phyloP scores from a whole-genome alignment of 1,140 invertebrate genomes.

The Cardiocondyla obscurior region DNA sequence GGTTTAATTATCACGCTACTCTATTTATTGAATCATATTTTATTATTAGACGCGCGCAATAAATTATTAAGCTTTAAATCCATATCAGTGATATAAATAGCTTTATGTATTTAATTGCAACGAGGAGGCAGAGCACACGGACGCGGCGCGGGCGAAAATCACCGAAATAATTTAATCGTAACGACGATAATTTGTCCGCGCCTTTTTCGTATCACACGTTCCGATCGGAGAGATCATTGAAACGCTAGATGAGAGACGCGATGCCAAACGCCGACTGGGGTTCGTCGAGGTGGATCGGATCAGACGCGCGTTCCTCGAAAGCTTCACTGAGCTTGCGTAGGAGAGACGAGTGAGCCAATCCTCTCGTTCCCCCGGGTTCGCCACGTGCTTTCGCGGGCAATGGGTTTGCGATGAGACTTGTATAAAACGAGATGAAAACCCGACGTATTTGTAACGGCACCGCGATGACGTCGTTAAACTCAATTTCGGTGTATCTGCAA shows the following conservation, averaged over 20 bases:
- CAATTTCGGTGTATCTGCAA: too few relatives aligned
- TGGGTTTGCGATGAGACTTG: slow-evolving; percentile 2
- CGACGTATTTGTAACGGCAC: neutral
- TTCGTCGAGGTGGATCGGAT: slow-evolving; percentile 59
- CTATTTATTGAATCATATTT: neutral
- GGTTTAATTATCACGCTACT: neutral
- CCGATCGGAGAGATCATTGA: slow-evolving; percentile 4
- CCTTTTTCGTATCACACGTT: slow-evolving; percentile 15
- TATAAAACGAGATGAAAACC: neutral
- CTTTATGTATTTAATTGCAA: neutral
- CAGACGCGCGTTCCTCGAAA: slow-evolving; percentile 56
- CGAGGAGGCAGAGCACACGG: neutral
- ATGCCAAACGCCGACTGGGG: slow-evolving; percentile 66
- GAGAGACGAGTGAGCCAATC: slow-evolving; percentile 64
- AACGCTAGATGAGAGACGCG: slow-evolving; percentile 60
- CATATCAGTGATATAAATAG: neutral
- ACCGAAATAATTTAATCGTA: neutral
- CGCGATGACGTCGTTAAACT: too few relatives aligned
- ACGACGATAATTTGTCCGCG: neutral
- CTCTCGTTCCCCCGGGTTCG: slow-evolving; percentile 41
- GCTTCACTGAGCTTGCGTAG: slow-evolving; percentile 68
- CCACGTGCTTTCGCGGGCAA: slow-evolving; percentile 61
- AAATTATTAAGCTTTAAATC: neutral
- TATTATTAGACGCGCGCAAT: neutral
- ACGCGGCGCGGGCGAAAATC: neutral